Evolutionary conservation across 2,888 invertebrate genomes (phyloP).

Genomic region (Disparrhopalites patrizii): DNA sequence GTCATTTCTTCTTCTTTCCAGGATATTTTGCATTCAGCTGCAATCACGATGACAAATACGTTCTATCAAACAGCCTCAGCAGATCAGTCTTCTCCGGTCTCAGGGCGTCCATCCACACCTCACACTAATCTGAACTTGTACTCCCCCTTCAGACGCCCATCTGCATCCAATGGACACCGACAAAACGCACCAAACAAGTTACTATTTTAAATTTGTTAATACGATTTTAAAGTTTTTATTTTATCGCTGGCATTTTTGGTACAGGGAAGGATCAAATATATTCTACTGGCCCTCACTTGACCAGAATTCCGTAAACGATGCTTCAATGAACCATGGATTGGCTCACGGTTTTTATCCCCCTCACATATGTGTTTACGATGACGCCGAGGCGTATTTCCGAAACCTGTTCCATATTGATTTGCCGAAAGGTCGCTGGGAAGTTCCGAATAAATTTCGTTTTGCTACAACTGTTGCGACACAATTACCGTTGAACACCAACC

Average conservation of each 20-base stretch:
- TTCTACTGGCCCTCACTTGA: conserved; percentile 46
- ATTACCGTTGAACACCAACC: background rate
- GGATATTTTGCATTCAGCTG: conserved; percentile 37
- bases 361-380: conserved; percentile 47
- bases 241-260: too few species aligned
- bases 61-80: conserved; percentile 31
- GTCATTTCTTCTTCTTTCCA: conserved; percentile 6
- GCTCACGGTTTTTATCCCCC: conserved; percentile 47
- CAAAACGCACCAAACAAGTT: background rate
- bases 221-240: too few species aligned
- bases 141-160: conserved; percentile 20
- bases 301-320: conserved; percentile 31
- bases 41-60: conserved; percentile 39
- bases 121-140: conserved; percentile 15
- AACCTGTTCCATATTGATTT: conserved; percentile 41
- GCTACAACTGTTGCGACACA: background rate
- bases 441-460: conserved; percentile 39
- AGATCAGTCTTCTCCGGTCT: conserved; percentile 11
- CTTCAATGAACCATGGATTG: conserved; percentile 33
- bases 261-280: conserved; percentile 44
- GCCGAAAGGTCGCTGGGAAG: conserved; percentile 38
- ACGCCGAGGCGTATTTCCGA: conserved; percentile 41
- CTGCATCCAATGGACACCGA: conserved; percentile 4
- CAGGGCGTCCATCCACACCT: background rate
- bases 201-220: too few species aligned